phyloP scores from a whole-genome alignment of 2,797 vertebrate genomes.

The Myotis findleyi region DNA sequence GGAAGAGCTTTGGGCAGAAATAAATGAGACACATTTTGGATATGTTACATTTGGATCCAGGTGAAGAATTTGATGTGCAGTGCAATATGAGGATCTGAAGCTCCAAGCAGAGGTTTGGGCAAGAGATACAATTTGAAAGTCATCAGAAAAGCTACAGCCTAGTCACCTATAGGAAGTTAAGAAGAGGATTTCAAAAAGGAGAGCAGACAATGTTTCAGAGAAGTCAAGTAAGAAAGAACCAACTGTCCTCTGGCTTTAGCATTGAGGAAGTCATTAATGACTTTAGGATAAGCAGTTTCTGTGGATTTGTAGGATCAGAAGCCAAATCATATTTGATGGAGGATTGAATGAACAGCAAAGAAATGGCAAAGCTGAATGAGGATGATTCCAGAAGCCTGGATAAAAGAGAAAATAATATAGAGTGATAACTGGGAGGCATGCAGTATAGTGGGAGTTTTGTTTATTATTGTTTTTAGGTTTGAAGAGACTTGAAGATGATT shows the following conservation, averaged over 20 bases:
- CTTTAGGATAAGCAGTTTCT: neutral
- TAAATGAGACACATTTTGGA: neutral
- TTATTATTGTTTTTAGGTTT: neutral
- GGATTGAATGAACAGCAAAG: neutral
- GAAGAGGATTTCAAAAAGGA: neutral
- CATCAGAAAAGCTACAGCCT: neutral
- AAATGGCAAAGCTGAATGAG: neutral
- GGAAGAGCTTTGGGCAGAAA: neutral
- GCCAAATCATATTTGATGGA: neutral
- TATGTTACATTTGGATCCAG: neutral
- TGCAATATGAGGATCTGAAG: neutral
- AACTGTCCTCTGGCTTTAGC: neutral
- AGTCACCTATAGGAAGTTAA: neutral
- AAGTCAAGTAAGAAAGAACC: neutral
- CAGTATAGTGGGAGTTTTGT: neutral
- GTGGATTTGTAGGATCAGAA: neutral
- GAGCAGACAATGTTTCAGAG: neutral
- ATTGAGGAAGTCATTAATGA: neutral
- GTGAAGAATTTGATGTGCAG: neutral
- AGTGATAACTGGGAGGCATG: neutral
- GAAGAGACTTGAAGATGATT: constrained; percentile 3
- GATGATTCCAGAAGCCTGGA: neutral
- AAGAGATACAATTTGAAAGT: neutral
- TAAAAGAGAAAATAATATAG: neutral
- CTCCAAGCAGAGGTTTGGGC: neutral